Base-by-base conservation (phyloP, 2,888 invertebrate genomes). In the Lasius fuliginosus region DNA sequence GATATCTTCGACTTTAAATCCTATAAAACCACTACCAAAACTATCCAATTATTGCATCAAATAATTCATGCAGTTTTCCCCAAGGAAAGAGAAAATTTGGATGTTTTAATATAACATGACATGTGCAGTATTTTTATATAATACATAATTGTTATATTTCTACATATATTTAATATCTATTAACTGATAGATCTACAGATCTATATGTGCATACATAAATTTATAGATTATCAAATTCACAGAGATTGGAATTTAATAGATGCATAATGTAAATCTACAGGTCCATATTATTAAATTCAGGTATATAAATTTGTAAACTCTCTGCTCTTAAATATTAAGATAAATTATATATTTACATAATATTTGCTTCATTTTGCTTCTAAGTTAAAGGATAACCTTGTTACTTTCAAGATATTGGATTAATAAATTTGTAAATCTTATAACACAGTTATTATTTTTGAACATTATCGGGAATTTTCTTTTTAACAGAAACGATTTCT, bases 361-460 rank as follows among this genome's bases (percentile, higher is more conserved):
- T 5, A 53, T 36, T 36, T 15, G 1, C 23, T 71, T 36, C 12
- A 3, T 71, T 18, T 53, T 23, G 15, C 46, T 49, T 49, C 18
- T 8, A 49, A 36, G 15, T 71, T 15, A 56, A 49, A n/a, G 8
- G 18, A 49, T 1, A 49, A 49, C 49, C n/a, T 46, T 15, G n/a
- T 36, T 36, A 1, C 36, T 56, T 73, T 58, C 15, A 73, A 56
- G 40, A 40, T 73, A 71, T 11, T 71, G 3, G 23, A 0, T 27
- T 73, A 73, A 73, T 27, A 58, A 73, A 58, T 58, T 73, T 40
- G 40, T 40, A 40, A 73, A 73, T 58, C n/a, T 40, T 40, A 6
- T 56, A 1, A 30, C 30, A 56, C 15, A 1, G 8, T 15, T 23
- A 23, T 18, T 18, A 46, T 36, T 76, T 65, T 36, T 12, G 3